Evolutionary conservation across 2,797 vertebrate genomes (phyloP), one percentile per base, ranked within the genome.

Genomic region (Pitangus sulphuratus): DNA sequence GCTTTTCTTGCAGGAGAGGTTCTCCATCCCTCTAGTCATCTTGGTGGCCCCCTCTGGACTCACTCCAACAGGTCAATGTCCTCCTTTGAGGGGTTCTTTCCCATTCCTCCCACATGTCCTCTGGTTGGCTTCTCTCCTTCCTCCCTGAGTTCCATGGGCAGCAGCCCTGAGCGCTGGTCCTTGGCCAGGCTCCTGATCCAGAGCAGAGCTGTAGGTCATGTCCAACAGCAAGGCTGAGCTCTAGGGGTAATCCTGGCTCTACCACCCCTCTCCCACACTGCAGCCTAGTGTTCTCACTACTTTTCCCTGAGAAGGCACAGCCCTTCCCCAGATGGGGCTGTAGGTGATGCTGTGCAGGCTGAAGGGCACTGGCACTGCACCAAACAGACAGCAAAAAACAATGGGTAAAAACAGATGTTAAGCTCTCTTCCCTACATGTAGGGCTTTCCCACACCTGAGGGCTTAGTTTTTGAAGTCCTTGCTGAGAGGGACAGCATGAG

Each of bases 121-220:
- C 0, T 2, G 1, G 9, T 0, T 69, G 78, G 20, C 3, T 84
- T 40, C 26, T 78, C 60, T 76, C 11, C 39, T 64, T 65, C 25
- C 18, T 57, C 26, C n/a, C 69, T 1, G 1, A 2, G 42, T 48
- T 69, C 53, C 13, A 1, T 4, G 0, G 51, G 48, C 75, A 60
- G 50, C 64, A 48, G 45, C 48, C 39, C 47, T 1, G n/a, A n/a
- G 0, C 0, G 0, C 1, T 53, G 54, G 20, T 14, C 40, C 40
- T 47, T 61, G 26, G 53, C 45, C 0, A 1, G 44, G 44, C 31
- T 48, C 20, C 48, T 24, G 64, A 17, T 44, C 35, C 39, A 14
- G 57, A 47, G 66, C 7, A 2, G 44, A 84, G 90, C 87, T 76
- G 37, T 58, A 37, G 75, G 14, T 28, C 5, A 0, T 2, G 15